Evolutionary conservation across 2,888 invertebrate species (phyloP).

Genomic region (Melanophora roralis): DNA sequence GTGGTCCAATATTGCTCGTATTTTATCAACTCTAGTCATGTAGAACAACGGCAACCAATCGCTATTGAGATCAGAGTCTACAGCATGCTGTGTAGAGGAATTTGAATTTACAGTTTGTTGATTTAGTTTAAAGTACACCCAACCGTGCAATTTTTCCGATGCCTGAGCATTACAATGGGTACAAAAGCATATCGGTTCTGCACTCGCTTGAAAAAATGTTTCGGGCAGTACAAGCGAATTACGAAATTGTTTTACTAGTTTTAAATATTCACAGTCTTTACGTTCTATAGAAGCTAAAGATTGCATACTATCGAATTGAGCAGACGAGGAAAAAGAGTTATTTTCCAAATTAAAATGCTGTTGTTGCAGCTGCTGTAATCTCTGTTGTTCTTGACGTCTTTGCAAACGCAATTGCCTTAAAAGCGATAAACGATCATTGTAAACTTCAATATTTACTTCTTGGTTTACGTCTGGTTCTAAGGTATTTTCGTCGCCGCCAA

Average conservation of each 20-base stretch:
- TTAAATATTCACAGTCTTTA: conserved; percentile 76
- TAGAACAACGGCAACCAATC: conserved; percentile 76
- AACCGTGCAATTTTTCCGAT: conserved; percentile 74
- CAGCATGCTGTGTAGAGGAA: conserved; percentile 64
- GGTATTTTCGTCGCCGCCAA: conserved; percentile 47
- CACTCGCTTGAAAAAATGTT: conserved; percentile 72
- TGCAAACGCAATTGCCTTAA: conserved; percentile 69
- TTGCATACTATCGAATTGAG: conserved; percentile 71
- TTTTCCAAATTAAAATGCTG: conserved; percentile 67
- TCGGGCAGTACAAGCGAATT: conserved; percentile 75
- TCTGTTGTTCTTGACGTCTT: conserved; percentile 68
- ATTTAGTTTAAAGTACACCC: conserved; percentile 77
- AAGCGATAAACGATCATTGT: conserved; percentile 66
- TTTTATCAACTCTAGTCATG: conserved; percentile 76
- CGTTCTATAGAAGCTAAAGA: conserved; percentile 71
- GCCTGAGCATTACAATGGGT: conserved; percentile 70
- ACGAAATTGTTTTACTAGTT: conserved; percentile 75
- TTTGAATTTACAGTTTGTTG: conserved; percentile 74
- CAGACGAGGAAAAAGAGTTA: conserved; percentile 66
- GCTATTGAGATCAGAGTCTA: conserved; percentile 64
- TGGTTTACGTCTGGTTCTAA: conserved; percentile 31
- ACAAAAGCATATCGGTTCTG: conserved; percentile 76
- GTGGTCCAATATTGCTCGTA: conserved; percentile 76
- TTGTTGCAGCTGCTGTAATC: conserved; percentile 69
- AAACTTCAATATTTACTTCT: conserved; percentile 68